Evolutionary conservation across 2,888 invertebrate genomes (phyloP).

Genomic region (Rugalucina vietnamica): DNA sequence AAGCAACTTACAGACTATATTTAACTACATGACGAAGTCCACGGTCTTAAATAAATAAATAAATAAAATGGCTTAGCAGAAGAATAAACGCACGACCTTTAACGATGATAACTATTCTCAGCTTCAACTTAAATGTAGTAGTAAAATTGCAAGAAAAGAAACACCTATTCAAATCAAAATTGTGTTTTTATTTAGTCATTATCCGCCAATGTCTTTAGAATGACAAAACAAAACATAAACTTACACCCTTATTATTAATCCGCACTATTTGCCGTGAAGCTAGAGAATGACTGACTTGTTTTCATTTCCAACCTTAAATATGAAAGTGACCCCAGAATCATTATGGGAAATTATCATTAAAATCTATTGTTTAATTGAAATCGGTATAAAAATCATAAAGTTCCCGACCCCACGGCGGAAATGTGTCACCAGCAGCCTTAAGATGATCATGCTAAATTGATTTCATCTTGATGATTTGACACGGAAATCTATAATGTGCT

Average conservation of each 20-base stretch:
- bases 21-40: no score
- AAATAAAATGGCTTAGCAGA: no score
- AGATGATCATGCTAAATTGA: background rate
- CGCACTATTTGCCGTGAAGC: background rate
- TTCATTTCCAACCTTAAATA: background rate
- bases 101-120: no score
- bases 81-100: no score
- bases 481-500: conserved; percentile 4
- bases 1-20: background rate
- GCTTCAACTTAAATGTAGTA: no score
- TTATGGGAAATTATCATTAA: conserved; percentile 2
- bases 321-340: background rate
- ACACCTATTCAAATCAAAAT: no score
- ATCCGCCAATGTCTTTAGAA: no score
- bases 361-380: conserved; percentile 5
- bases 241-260: no score
- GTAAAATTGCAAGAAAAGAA: no score
- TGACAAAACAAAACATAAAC: no score
- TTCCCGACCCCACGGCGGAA: background rate
- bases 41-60: no score
- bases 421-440: background rate
- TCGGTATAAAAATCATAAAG: conserved; percentile 1
- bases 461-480: background rate
- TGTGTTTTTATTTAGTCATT: no score
- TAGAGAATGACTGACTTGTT: background rate